Evolutionary conservation across 2,888 invertebrate genomes (phyloP), one percentile per base, ranked within the genome.

Genomic region (Cyaniris semiargus): DNA sequence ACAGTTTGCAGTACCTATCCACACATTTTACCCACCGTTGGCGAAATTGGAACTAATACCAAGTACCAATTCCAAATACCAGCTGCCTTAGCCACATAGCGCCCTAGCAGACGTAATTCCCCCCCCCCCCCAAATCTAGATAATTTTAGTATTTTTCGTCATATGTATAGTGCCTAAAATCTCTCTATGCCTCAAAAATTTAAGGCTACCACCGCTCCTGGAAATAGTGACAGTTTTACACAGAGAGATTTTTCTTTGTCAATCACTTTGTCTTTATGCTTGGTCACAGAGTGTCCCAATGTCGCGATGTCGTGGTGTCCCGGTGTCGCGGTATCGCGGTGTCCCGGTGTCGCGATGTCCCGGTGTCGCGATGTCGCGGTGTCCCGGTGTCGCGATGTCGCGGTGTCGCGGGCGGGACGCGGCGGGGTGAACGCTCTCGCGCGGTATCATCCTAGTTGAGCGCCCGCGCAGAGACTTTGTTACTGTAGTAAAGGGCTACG

Each of bases 361-460:
- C 58, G 7, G 58, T 58, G 58, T n/a, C 58, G 1, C 58, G 58
- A 2, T 58, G 21, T 58, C 58, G 0, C 23, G 13, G 60, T 13
- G 23, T 23, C 21, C 4, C 60, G 21, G 60, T 60, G 23, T 21
- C 60, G 4, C 76, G 76, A 21, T 70, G 78, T 70, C 71, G 71
- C 44, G 66, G 77, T 75, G 78, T 58, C 31, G n/a, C n/a, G 79
- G 79, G 78, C 66, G 71, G 77, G 75, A 83, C 80, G 82, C 81
- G 82, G 82, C 77, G 83, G 86, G 91, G 92, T 91, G 88, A 92
- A 92, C 86, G 91, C 84, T 91, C 92, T 87, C 86, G 80, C 79
- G 76, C 84, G 86, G 85, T 90, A 89, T 89, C 90, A 88, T 89
- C 86, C 86, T 81, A 79, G 86, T 74, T 86, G 84, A 87, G 90